phyloP scores from a whole-genome alignment of 2,113 vertebrate species.

The Oncorhynchus mykiss region DNA sequence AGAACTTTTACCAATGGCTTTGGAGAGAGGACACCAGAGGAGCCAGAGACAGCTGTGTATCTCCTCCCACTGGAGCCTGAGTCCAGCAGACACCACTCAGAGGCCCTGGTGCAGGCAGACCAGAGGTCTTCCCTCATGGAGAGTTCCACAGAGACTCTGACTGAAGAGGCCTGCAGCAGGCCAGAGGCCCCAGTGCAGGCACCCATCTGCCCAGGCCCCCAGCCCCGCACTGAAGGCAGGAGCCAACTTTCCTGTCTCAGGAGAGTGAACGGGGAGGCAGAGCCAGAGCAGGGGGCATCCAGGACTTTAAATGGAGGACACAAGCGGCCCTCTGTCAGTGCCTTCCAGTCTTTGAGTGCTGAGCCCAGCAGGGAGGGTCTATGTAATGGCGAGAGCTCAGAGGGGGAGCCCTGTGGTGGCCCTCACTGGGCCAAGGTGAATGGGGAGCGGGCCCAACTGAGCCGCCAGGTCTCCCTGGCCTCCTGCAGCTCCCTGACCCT shows the following conservation, averaged over 20 bases:
- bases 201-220: conserved; percentile 10
- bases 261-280: conserved; percentile 61
- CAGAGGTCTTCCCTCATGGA: conserved; percentile 75
- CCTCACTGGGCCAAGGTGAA: conserved; percentile 64
- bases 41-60: conserved; percentile 40
- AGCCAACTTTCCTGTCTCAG: conserved; percentile 39
- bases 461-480: conserved; percentile 79
- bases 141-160: conserved; percentile 85
- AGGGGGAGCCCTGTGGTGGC: conserved; percentile 55
- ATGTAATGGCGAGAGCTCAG: conserved; percentile 77
- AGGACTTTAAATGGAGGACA: conserved; percentile 79
- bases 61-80: conserved; percentile 32
- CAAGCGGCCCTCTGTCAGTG: conserved; percentile 78
- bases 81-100: conserved; percentile 71
- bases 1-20: conserved; percentile 68
- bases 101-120: conserved; percentile 56
- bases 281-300: conserved; percentile 57
- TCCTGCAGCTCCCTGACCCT: conserved; percentile 81
- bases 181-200: conserved; percentile 50
- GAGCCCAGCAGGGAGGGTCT: conserved; percentile 77
- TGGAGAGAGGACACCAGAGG: conserved; percentile 29
- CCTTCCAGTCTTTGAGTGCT: conserved; percentile 77
- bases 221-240: conserved; percentile 37
- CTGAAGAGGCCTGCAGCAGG: conserved; percentile 73
- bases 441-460: conserved; percentile 80